phyloP scores from a whole-genome alignment of 2,797 vertebrate species.

The Rousettus madagascariensis region DNA sequence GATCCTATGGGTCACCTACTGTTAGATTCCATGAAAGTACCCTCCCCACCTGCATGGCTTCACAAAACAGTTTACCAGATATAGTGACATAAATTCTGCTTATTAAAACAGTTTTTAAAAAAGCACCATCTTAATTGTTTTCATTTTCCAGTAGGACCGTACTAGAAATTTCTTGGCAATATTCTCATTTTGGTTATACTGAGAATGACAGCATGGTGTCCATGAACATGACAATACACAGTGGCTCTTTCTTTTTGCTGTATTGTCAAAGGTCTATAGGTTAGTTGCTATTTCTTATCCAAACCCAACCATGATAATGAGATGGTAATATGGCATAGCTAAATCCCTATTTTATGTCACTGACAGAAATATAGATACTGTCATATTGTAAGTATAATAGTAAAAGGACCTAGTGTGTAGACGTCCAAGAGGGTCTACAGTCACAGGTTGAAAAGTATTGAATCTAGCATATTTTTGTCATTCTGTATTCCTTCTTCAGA shows the following conservation, averaged over 20 bases:
- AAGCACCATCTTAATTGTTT: background rate
- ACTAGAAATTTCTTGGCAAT: background rate
- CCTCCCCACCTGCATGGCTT: background rate
- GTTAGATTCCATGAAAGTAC: background rate
- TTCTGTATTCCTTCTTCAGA: constrained; percentile 18
- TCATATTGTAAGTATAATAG: background rate
- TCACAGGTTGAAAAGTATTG: background rate
- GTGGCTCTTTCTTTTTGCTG: background rate
- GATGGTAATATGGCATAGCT: background rate
- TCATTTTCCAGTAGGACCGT: background rate
- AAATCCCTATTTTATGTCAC: background rate
- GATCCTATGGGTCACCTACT: background rate
- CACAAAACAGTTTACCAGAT: background rate
- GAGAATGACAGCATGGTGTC: background rate
- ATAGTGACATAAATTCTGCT: background rate
- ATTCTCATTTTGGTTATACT: background rate
- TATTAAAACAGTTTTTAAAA: background rate
- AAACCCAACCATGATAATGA: constrained; percentile 9
- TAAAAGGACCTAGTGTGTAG: background rate
- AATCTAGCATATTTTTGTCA: background rate
- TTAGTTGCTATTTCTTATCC: background rate
- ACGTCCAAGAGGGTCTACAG: background rate
- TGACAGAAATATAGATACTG: constrained; percentile 28
- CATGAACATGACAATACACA: background rate
- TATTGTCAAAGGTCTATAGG: background rate